Evolutionary conservation across 1,140 invertebrate genomes (phyloP).

Genomic region (Drosophila nigrodunni): DNA sequence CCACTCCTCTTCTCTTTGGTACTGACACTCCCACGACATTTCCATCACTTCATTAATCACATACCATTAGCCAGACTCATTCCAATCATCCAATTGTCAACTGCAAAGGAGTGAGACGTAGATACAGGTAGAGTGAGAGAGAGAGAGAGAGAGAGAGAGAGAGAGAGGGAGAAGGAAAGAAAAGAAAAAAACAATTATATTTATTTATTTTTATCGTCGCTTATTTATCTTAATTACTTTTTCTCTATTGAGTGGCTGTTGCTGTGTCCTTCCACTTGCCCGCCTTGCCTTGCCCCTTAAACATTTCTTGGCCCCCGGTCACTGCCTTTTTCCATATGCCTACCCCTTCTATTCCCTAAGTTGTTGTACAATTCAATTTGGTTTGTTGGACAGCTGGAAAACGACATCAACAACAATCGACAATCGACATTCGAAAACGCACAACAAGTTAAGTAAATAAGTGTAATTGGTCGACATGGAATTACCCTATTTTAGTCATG

Average conservation of each 20-base stretch:
- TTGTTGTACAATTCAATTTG: slow-evolving; percentile 76
- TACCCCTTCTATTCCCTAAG: slow-evolving; percentile 19
- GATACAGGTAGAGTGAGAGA: slow-evolving; percentile 3
- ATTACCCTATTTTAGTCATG: slow-evolving; percentile 4
- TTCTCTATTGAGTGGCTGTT: slow-evolving; percentile 68
- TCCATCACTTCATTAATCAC: slow-evolving; percentile 67
- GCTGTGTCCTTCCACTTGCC: slow-evolving; percentile 26
- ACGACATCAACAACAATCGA: slow-evolving; percentile 33
- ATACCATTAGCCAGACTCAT: slow-evolving; percentile 58
- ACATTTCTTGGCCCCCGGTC: not conserved
- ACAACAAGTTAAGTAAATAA: not conserved
- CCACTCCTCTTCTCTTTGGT: not conserved
- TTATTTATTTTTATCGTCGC: slow-evolving; percentile 80
- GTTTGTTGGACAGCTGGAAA: slow-evolving; percentile 63
- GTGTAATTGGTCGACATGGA: not conserved
- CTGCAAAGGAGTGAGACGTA: slow-evolving; percentile 24
- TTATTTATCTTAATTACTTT: slow-evolving; percentile 84
- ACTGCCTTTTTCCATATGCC: not conserved
- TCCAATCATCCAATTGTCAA: slow-evolving; percentile 65
- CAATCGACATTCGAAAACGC: no score
- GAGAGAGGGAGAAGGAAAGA: slow-evolving; percentile 1
- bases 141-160: slow-evolving; percentile 2
- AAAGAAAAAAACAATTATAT: slow-evolving; percentile 72
- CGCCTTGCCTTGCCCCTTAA: not conserved
- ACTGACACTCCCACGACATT: slow-evolving; percentile 10